A percentile compares a stretch with the other conserved stretches of the same genome.
Evolutionary conservation across 1,140 invertebrate species (phyloP).

Genomic region (Helicoverpa zea): DNA sequence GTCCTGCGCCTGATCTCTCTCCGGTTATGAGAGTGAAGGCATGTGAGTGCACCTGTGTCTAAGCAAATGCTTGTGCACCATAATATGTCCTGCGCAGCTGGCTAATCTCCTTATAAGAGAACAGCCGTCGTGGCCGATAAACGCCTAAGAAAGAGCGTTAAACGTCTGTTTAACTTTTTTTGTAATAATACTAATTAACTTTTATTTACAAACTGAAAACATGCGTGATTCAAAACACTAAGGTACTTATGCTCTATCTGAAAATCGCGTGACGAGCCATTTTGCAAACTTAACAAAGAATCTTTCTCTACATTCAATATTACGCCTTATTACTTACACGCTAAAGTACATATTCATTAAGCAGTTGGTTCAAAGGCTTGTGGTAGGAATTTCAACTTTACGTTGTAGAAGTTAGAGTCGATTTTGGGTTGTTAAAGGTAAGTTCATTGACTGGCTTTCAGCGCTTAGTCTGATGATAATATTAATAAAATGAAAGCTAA

Average conservation of each 20-base stretch:
- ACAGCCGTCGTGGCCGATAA: no score
- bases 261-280: slow-evolving; percentile 1
- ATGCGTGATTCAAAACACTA: not conserved
- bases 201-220: not conserved
- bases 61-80: no score
- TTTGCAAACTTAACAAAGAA: slow-evolving; percentile 4
- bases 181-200: no score
- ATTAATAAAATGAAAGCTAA: not conserved
- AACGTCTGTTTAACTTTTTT: no score
- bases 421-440: not conserved
- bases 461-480: not conserved
- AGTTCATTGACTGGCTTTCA: slow-evolving; percentile 4
- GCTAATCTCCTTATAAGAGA: no score
- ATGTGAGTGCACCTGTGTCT: no score
- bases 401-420: not conserved
- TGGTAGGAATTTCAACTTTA: not conserved
- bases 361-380: not conserved
- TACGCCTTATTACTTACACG: not conserved
- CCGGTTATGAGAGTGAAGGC: no score
- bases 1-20: no score
- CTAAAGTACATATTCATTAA: slow-evolving; percentile 1
- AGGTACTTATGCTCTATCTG: not conserved
- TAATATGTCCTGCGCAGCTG: no score
- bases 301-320: not conserved
- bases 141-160: no score